A percentile compares a stretch with the other conserved stretches of the same genome.
Evolutionary conservation across 2,113 vertebrate genomes (phyloP).

Genomic region (Heterotis niloticus): DNA sequence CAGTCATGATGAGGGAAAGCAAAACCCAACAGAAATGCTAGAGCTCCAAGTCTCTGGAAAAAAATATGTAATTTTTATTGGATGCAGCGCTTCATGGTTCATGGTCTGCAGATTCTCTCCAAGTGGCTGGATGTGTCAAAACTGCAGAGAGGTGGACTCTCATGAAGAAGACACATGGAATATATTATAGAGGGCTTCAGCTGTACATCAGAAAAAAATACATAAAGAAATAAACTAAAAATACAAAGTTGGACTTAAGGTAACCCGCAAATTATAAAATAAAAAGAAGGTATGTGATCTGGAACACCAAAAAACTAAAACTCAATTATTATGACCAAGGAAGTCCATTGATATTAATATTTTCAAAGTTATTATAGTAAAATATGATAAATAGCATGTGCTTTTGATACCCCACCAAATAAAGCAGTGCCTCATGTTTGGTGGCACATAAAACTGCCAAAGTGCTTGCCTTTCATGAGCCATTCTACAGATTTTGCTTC

Average conservation of each 20-base stretch:
- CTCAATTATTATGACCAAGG: not conserved
- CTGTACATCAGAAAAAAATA: not conserved
- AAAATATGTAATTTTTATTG: conserved; percentile 47
- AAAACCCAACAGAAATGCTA: too few species aligned
- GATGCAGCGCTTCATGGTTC: conserved; percentile 42
- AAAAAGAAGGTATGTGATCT: not conserved
- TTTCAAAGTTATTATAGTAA: not conserved
- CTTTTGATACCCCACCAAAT: not conserved
- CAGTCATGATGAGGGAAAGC: too few species aligned
- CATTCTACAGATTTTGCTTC: too few species aligned
- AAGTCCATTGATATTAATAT: too few species aligned
- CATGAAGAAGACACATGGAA: conserved; percentile 39
- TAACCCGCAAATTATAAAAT: not conserved
- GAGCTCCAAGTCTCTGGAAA: not conserved
- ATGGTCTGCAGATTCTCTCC: conserved; percentile 54
- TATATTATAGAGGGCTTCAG: not conserved
- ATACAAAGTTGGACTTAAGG: not conserved
- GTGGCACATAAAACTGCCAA: not conserved
- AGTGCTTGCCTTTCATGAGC: too few species aligned
- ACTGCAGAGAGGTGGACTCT: conserved; percentile 25
- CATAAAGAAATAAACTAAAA: conserved; percentile 3
- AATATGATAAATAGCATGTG: not conserved
- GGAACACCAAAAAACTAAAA: not conserved
- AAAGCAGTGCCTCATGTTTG: not conserved
- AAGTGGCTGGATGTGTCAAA: conserved; percentile 58